Percentiles rank a stretch among this genome's conserved stretches.
These are phyloP conservation scores for Festucalex cinctus DNA, from an alignment of 2,113 vertebrate genomes.

Conservation along the genomic window DNA sequence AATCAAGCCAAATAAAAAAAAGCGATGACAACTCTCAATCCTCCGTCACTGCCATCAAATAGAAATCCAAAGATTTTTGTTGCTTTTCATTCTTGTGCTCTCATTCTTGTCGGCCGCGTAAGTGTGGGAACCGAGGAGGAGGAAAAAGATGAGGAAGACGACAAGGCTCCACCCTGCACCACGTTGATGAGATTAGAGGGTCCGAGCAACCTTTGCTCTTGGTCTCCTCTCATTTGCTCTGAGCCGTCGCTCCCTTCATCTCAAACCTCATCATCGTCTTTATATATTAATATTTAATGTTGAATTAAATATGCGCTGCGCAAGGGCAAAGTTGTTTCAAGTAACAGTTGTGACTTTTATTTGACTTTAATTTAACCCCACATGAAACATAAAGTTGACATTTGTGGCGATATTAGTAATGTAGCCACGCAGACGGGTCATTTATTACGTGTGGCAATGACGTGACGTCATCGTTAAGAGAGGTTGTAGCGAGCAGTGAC, in stretches of 20 bases:
- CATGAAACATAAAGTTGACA: no score
- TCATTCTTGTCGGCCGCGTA: conserved; percentile 18
- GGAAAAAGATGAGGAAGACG: neutral
- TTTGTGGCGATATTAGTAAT: no score
- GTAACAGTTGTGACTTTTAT: no score
- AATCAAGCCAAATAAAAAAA: neutral
- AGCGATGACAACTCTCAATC: neutral
- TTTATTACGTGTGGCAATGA: no score
- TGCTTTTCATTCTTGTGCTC: neutral
- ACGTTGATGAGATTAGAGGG: conserved; percentile 72
- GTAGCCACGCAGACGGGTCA: no score
- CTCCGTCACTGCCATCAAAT: no score
- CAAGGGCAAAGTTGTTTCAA: no score
- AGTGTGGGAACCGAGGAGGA: conserved; percentile 20
- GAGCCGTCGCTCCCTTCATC: conserved; percentile 14
- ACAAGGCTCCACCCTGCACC: conserved; percentile 64
- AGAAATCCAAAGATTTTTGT: neutral
- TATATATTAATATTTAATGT: no score
- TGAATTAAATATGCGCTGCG: no score
- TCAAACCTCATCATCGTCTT: conserved; percentile 3
- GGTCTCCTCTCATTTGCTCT: conserved; percentile 48
- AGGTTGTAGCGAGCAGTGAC: no score
- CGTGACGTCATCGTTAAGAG: no score
- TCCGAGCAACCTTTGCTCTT: conserved; percentile 45
- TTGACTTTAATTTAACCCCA: no score